phyloP scores from a whole-genome alignment of 2,888 invertebrate species.

The Hedya salicella region DNA sequence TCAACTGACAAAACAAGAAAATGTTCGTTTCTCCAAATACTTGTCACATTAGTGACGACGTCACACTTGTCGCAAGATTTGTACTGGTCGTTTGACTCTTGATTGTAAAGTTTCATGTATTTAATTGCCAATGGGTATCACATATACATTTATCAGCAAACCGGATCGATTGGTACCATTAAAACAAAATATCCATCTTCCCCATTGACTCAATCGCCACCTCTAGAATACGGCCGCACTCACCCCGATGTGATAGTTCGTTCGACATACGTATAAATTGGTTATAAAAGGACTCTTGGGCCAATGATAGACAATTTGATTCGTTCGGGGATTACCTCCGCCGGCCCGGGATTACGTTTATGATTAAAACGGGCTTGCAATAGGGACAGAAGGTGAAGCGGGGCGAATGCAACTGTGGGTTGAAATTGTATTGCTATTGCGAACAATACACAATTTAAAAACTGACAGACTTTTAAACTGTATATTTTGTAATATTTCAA shows the following conservation, averaged over 20 bases:
- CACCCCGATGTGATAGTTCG: constrained; percentile 5
- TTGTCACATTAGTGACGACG: too few species aligned
- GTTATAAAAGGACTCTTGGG: constrained; percentile 23
- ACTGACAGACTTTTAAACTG: too few species aligned
- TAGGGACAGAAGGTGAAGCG: not conserved
- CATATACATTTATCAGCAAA: too few species aligned
- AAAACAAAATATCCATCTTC: too few species aligned
- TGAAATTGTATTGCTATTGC: not conserved
- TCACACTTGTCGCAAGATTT: too few species aligned
- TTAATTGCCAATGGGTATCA: too few species aligned
- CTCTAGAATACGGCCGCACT: constrained; percentile 24
- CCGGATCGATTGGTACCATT: too few species aligned
- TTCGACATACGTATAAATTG: constrained; percentile 30
- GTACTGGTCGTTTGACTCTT: too few species aligned
- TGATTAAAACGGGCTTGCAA: not conserved
- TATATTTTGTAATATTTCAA: too few species aligned
- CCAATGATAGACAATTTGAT: constrained; percentile 28
- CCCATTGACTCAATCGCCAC: not conserved
- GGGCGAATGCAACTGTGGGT: not conserved
- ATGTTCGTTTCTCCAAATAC: too few species aligned
- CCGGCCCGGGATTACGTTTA: not conserved
- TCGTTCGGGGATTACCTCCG: constrained; percentile 15
- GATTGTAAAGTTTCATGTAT: too few species aligned
- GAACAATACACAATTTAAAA: not conserved
- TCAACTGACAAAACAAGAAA: too few species aligned